phyloP scores from a whole-genome alignment of 1,140 invertebrate species.

The Bombus cullumanus region DNA sequence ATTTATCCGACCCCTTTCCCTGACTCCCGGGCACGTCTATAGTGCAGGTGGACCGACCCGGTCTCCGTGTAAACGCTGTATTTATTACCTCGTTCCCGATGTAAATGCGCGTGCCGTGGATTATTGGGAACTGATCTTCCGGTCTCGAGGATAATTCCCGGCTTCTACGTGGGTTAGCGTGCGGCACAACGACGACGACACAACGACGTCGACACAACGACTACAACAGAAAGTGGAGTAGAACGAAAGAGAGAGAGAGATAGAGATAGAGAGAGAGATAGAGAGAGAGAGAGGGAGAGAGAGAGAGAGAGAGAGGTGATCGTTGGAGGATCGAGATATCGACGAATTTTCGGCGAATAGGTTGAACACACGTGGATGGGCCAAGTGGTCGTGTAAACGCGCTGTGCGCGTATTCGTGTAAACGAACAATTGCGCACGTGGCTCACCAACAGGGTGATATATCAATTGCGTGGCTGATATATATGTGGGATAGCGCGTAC shows the following conservation, averaged over 20 bases:
- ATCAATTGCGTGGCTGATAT: slow-evolving; percentile 46
- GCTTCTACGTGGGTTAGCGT: too few species aligned
- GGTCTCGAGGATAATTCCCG: slow-evolving; percentile 65
- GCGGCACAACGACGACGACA: neutral
- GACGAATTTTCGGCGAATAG: slow-evolving; percentile 40
- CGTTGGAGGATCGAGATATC: neutral
- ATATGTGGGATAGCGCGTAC: slow-evolving; percentile 35
- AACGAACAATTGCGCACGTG: slow-evolving; percentile 46
- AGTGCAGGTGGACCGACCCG: slow-evolving; percentile 66
- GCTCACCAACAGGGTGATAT: slow-evolving; percentile 30
- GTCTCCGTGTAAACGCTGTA: slow-evolving; percentile 68
- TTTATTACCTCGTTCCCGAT: slow-evolving; percentile 74
- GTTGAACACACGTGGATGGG: slow-evolving; percentile 17
- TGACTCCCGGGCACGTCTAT: neutral
- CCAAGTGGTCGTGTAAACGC: slow-evolving; percentile 39
- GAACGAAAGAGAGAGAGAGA: neutral
- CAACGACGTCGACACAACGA: neutral
- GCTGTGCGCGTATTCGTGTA: neutral
- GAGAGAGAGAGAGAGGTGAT: neutral
- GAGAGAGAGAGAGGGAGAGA: too few species aligned
- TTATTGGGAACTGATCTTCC: slow-evolving; percentile 75
- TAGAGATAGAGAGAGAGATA: neutral
- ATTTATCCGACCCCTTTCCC: slow-evolving; percentile 66
- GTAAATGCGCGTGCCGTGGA: slow-evolving; percentile 74
- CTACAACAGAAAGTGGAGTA: neutral